Evolutionary conservation across 1,140 invertebrate species (phyloP).

Genomic region (Choristoneura fumiferana): DNA sequence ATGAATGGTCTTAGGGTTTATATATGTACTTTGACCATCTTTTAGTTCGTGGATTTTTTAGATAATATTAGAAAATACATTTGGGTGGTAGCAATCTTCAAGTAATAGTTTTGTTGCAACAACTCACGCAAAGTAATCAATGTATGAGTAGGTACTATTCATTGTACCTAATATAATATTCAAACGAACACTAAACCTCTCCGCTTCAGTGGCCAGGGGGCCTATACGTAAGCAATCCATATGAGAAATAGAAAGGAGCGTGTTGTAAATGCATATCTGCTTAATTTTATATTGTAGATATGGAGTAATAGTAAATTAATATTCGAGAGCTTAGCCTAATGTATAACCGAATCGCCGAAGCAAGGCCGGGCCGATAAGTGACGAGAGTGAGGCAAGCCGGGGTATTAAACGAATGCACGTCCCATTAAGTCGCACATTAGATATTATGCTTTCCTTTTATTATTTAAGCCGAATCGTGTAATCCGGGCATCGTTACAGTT

Average conservation of each 20-base stretch:
- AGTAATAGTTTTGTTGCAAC: too few relatives aligned
- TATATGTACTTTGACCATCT: too few relatives aligned
- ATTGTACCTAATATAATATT: too few relatives aligned
- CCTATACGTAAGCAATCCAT: not conserved
- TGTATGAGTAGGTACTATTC: too few relatives aligned
- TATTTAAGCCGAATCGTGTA: conserved; percentile 45
- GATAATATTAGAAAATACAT: too few relatives aligned
- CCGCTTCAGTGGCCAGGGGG: not conserved
- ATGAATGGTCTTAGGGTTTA: too few relatives aligned
- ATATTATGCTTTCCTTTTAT: conserved; percentile 32
- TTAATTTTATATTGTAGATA: not conserved
- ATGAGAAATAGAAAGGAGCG: not conserved
- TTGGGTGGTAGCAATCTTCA: too few relatives aligned
- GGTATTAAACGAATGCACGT: conserved; percentile 4
- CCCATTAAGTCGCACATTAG: not conserved
- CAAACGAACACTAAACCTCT: not conserved
- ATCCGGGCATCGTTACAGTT: conserved; percentile 54
- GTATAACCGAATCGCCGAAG: too few relatives aligned
- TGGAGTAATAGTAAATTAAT: not conserved
- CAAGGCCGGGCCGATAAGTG: too few relatives aligned
- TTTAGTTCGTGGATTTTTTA: too few relatives aligned
- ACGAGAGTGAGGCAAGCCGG: not conserved
- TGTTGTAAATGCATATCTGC: conserved; percentile 10
- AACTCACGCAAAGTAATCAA: too few relatives aligned
- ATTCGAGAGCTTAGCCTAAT: not conserved